Conservation (phyloP, 2,888 invertebrate genomes). For the Leptinotarsa rubiginosa region DNA sequence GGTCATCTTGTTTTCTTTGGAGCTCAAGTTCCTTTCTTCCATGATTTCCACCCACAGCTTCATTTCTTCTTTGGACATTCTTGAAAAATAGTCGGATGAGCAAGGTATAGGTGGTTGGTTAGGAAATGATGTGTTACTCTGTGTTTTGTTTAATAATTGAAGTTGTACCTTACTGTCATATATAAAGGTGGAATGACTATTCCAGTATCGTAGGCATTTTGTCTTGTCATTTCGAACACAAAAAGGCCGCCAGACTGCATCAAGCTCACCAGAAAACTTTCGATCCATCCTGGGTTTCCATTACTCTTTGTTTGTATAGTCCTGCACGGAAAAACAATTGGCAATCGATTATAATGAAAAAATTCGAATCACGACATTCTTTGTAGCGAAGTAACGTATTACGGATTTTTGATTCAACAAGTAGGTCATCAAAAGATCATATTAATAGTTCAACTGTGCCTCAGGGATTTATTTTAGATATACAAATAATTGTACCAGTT, state of each 20-base stretch:
- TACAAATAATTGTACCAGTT: too few relatives aligned
- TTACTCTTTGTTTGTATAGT: slow-evolving; percentile 72
- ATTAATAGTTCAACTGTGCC: too few relatives aligned
- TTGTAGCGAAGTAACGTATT: not conserved
- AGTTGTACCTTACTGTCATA: slow-evolving; percentile 59
- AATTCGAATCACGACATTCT: not conserved
- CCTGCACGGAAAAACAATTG: slow-evolving; percentile 50
- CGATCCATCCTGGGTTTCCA: slow-evolving; percentile 77
- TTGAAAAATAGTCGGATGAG: slow-evolving; percentile 25
- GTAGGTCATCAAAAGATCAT: too few relatives aligned
- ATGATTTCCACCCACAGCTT: slow-evolving; percentile 52
- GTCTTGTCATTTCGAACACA: slow-evolving; percentile 64
- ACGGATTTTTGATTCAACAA: too few relatives aligned
- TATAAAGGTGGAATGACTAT: slow-evolving; percentile 60
- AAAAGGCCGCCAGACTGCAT: slow-evolving; percentile 69
- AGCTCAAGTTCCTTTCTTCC: slow-evolving; percentile 48
- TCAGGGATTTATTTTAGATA: too few relatives aligned
- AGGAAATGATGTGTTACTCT: not conserved
- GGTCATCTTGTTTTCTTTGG: slow-evolving; percentile 34
- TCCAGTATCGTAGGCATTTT: slow-evolving; percentile 57
- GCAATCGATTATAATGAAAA: not conserved
- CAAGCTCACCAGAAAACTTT: slow-evolving; percentile 73
- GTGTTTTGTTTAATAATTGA: not conserved
- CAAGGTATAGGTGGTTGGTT: not conserved
- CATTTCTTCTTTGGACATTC: slow-evolving; percentile 50